Base-by-base conservation (phyloP, 2,113 vertebrate genomes). In the Caranx ignobilis region DNA sequence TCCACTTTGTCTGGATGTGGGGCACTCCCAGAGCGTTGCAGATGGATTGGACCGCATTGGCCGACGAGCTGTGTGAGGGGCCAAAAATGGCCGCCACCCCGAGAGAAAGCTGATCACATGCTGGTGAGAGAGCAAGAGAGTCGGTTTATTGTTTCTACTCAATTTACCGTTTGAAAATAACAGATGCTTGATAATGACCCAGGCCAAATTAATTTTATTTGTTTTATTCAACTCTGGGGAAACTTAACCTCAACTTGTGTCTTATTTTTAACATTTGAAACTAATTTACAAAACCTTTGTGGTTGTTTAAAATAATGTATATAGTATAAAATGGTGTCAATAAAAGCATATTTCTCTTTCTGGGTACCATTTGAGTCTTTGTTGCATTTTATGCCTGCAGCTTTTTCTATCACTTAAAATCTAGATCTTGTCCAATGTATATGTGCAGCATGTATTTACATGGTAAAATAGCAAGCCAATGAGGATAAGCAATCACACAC, bases 1-100 rank as follows among this genome's bases (percentile, higher is more conserved):
- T 99, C 98, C 98, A 99, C 84, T 97, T 96, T 52, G 97, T 99
- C 95, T 99, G 98, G 84, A 99, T 96, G 84, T 99, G 98, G 52
- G 98, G 95, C 41, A 95, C 94, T 26, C 94, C 95, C 89, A 95
- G 73, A 34, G 95, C 95, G 2, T 95, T 95, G 82, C 94, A 95
- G 90, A 95, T 95, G 75, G 94, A 95, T 84, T 95, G 95, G 80
- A 95, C 95, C 0, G 95, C 95, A 32, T 95, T 95, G 77, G 95
- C 95, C 6, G 95, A 95, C 0, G 95, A 93, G 93, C 95, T 95
- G 90, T 95, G 95, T 19, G 95, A 95, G 79, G 95, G 95, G 63
- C 95, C 95, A 2, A 99, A 99, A 94, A 99, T 99, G 89, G 98
- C 97, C 82, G 98, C 98, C 87, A 99, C 98, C 43, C 98, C 98